phyloP scores from a whole-genome alignment of 1,140 invertebrate species.

The Drosophila baimaii region DNA sequence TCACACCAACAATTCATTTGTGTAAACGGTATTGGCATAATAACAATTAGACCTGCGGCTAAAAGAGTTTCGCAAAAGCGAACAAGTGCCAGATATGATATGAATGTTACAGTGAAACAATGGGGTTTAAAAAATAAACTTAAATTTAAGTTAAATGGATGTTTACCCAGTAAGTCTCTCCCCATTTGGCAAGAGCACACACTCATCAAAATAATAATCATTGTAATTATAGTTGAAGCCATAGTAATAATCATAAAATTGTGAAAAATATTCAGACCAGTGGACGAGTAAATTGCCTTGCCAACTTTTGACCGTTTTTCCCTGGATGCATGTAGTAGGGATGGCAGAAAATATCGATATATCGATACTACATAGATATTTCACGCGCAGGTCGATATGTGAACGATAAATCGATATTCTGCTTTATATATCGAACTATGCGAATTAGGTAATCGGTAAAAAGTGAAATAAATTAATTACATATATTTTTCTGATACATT shows the following conservation, averaged over 20 bases:
- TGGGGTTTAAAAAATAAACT: slow-evolving; percentile 12
- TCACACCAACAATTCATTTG: slow-evolving; percentile 38
- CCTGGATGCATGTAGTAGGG: neutral
- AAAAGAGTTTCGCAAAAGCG: neutral
- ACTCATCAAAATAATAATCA: slow-evolving; percentile 70
- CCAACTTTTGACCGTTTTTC: slow-evolving; percentile 42
- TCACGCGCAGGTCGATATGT: too few relatives aligned
- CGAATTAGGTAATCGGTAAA: too few relatives aligned
- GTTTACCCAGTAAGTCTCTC: slow-evolving; percentile 34
- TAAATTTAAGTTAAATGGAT: slow-evolving; percentile 38
- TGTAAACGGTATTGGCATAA: slow-evolving; percentile 27
- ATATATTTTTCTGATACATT: too few relatives aligned
- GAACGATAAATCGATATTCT: too few relatives aligned
- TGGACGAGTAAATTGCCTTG: slow-evolving; percentile 69
- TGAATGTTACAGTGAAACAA: slow-evolving; percentile 6
- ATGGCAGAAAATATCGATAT: too few relatives aligned
- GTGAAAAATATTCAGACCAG: slow-evolving; percentile 61
- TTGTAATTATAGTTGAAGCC: slow-evolving; percentile 71
- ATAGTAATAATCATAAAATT: slow-evolving; percentile 78
- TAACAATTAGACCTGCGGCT: slow-evolving; percentile 39
- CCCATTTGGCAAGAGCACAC: slow-evolving; percentile 20
- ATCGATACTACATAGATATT: too few relatives aligned
- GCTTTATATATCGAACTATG: too few relatives aligned
- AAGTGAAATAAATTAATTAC: too few relatives aligned
- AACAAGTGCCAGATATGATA: neutral